Evolutionary conservation across 1,140 invertebrate species (phyloP).

Genomic region (Carcinoscorpius rotundicauda): DNA sequence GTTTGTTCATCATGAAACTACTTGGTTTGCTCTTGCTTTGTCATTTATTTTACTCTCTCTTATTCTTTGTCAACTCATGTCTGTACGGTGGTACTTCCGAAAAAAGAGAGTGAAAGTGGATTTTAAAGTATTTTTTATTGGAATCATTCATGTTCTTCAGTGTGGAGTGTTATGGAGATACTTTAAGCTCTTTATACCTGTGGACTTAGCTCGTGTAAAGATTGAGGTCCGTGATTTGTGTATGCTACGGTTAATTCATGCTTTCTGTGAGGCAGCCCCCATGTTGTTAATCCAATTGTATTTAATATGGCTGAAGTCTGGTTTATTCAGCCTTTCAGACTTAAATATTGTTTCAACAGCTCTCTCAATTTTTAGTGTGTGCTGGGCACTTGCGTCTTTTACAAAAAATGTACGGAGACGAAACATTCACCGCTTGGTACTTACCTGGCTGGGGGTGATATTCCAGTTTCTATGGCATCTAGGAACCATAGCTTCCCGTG

Average conservation of each 20-base stretch:
- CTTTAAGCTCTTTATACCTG: slow-evolving; percentile 70
- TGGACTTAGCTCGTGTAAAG: slow-evolving; percentile 67
- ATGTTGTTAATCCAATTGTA: slow-evolving; percentile 73
- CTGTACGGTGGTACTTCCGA: slow-evolving; percentile 37
- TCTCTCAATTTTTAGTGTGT: slow-evolving; percentile 68
- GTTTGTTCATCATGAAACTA: slow-evolving; percentile 44
- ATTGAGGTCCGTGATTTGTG: slow-evolving; percentile 64
- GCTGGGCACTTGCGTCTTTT: slow-evolving; percentile 81
- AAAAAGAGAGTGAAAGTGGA: slow-evolving; percentile 9
- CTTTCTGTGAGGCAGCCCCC: slow-evolving; percentile 72
- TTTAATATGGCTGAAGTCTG: slow-evolving; percentile 40
- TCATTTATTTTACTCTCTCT: slow-evolving; percentile 52
- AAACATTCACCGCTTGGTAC: slow-evolving; percentile 66
- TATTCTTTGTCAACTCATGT: slow-evolving; percentile 54
- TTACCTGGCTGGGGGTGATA: slow-evolving; percentile 80
- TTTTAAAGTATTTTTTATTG: slow-evolving; percentile 23
- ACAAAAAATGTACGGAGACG: slow-evolving; percentile 68
- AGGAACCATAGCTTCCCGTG: slow-evolving; percentile 70
- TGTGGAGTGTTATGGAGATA: slow-evolving; percentile 80
- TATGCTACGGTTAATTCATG: slow-evolving; percentile 69
- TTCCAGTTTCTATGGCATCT: slow-evolving; percentile 57
- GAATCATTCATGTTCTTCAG: slow-evolving; percentile 58
- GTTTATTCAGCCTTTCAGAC: slow-evolving; percentile 48
- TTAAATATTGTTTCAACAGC: slow-evolving; percentile 67
- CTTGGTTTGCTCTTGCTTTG: slow-evolving; percentile 49